Base-by-base conservation (phyloP, 2,888 invertebrate genomes). In the Crocallis elinguaria region DNA sequence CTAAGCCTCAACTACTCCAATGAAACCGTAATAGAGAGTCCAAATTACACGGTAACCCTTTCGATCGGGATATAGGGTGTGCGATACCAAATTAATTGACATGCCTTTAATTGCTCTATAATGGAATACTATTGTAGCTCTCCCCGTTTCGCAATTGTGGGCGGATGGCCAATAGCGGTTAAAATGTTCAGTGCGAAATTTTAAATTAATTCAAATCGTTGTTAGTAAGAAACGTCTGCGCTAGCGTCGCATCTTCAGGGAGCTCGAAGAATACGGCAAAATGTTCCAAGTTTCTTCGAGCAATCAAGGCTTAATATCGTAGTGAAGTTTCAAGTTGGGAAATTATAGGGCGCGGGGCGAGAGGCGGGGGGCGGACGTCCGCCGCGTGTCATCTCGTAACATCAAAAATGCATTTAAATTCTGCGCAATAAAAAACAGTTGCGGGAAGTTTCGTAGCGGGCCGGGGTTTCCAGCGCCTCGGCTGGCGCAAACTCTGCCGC, bases 401-500 rank as follows among this genome's bases (percentile, higher is more conserved):
- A 92, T 89, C 92, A 92, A 92, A 92, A 92, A 92, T 92, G 92
- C 92, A 92, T 92, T 92, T 92, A 92, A 88, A 92, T 90, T 90
- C 86, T 78, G 87, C 87, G 89, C 91, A 91, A 91, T 90, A 90
- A 91, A 91, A 91, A 91, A 90, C 88, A 86, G 87, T 84, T 85
- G 83, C 84, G 81, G 79, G 82, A 90, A 90, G 84, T 89, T 91
- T 90, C 80, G 75, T 81, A 77, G 81, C 84, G 86, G 82, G 82
- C 81, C 84, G 84, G 85, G 88, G 81, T 80, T 82, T 82, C 46
- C 42, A 45, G 35, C 59, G 49, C 54, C 46, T 43, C 52, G 49
- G 30, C 33, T 17, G 30, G 17, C 49, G 48, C 38, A 37, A 48
- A 48, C 53, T 54, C 53, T 43, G 42, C 48, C 29, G 37, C n/a